Base-by-base conservation (phyloP, 1,140 invertebrate genomes). In the Drosophila parvula region DNA sequence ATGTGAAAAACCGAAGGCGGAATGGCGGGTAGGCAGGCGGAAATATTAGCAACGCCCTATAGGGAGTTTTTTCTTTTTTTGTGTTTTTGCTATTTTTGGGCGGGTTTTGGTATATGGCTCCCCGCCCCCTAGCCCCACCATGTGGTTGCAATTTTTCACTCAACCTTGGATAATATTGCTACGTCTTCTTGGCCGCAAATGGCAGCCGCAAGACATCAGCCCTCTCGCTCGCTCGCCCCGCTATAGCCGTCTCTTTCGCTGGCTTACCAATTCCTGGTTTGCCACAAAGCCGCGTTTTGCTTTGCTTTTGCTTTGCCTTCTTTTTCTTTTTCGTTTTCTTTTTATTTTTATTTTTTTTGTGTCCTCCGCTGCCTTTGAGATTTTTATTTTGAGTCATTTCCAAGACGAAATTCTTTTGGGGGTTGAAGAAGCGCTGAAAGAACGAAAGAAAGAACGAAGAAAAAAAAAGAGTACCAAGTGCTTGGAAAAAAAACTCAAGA, bases 161-260 rank as follows among this genome's bases (percentile, higher is more conserved):
- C 68, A 71, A 59, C 36, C 56, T 70, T 71, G 65, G 44, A 44
- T 65, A 68, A 74, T 74, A 80, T 85, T 76, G 76, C 70, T 63
- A 80, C 85, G 74, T 85, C 81, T 79, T 78, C 32, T 67, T 80
- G 75, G 90, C 90, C 90, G 67, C 90, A 91, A 91, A 91, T 91
- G 90, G 81, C 79, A 85, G 90, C 90, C 90, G 76, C 90, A 91
- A 91, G 76, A 80, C 73, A 83, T 86, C 64, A 88, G 60, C 83
- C 64, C 50, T 73, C 73, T 74, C 56, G 41, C 59, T 74, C 36
- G 47, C 50, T 53, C 73, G n/a, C 50, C 44, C 44, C 14, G 4
- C 32, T 45, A 18, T 38, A 38, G 63, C 41, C 62, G 32, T 69
- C 64, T 48, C 61, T 59, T 57, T 38, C 59, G 55, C 60, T 64